Base-by-base conservation (phyloP, 1,140 invertebrate genomes). In the Onthophagus taurus region DNA sequence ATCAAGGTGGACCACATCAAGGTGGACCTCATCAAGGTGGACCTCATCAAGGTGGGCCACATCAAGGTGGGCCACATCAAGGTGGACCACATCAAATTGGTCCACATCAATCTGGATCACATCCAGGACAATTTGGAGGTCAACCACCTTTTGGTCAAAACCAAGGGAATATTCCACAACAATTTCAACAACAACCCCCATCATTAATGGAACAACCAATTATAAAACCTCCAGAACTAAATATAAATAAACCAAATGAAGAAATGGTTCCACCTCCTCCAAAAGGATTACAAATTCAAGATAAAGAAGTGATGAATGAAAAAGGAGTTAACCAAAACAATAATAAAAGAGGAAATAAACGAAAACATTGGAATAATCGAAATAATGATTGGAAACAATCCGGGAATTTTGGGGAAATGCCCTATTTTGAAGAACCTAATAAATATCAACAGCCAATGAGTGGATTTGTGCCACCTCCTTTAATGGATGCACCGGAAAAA, bases 401-500 rank as follows among this genome's bases (percentile, higher is more conserved):
- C n/a, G 9, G 26, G 23, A 6, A 39, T 39, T 39, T 13, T 16
- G 26, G 37, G 12, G 37, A 39, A 6, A 12, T 39, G 23, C 14
- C 37, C 13, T 39, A 24, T 29, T 39, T 26, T 39, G 41, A 45
- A 13, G 38, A 45, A 34, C 19, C 33, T 13, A n/a, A n/a, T n/a
- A n/a, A n/a, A n/a, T n/a, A n/a, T n/a, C 45, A 41, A 47, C 37
- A 44, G 9, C 17, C 42, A 42, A 11, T 65, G 53, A 38, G 61
- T 65, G 7, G 52, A 58, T 0, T 52, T 61, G 31, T 43, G 41
- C 61, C 64, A 16, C 54, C 72, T n/a, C 57, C 66, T 3, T 61
- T 68, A 5, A 42, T 46, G 34, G 51, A 57, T 30, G 44, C 45
- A 16, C 58, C 69, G 30, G 74, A 83, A 30, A 71, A 80, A 55